A percentile compares a stretch with the other conserved stretches of the same genome.
These are phyloP conservation scores for Potorous gilbertii DNA, from an alignment of 2,797 vertebrate genomes.

Conservation along the genomic window DNA sequence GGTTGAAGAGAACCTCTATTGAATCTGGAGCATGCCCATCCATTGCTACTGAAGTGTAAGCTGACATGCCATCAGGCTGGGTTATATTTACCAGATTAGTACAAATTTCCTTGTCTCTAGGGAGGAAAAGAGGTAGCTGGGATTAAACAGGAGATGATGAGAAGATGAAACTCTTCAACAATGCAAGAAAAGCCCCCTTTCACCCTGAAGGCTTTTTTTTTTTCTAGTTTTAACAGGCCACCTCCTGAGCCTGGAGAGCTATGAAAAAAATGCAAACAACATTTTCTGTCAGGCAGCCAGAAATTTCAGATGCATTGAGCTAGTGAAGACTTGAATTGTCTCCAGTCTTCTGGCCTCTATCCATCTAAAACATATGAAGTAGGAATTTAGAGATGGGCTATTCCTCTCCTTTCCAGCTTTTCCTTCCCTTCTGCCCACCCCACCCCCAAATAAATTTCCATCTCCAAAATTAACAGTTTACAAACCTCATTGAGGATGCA, in stretches of 20 bases:
- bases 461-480: not conserved
- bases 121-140: not conserved
- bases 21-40: not conserved
- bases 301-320: constrained; percentile 14
- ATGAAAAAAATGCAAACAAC: constrained; percentile 1
- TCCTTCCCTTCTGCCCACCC: not conserved
- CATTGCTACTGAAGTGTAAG: not conserved
- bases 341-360: not conserved
- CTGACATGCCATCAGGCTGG: not conserved
- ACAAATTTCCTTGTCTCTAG: constrained; percentile 9
- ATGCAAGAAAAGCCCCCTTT: not conserved
- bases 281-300: not conserved
- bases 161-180: constrained; percentile 25
- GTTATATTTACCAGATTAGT: not conserved
- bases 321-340: constrained; percentile 19
- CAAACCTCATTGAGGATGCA: not conserved
- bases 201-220: not conserved
- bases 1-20: constrained; percentile 3
- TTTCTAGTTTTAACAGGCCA: constrained; percentile 31
- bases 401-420: not conserved
- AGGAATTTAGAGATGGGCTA: not conserved
- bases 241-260: constrained; percentile 4
- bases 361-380: not conserved
- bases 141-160: not conserved
- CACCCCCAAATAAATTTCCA: not conserved